Evolutionary conservation across 2,113 vertebrate genomes (phyloP).

Genomic region (Stictonetta naevosa): DNA sequence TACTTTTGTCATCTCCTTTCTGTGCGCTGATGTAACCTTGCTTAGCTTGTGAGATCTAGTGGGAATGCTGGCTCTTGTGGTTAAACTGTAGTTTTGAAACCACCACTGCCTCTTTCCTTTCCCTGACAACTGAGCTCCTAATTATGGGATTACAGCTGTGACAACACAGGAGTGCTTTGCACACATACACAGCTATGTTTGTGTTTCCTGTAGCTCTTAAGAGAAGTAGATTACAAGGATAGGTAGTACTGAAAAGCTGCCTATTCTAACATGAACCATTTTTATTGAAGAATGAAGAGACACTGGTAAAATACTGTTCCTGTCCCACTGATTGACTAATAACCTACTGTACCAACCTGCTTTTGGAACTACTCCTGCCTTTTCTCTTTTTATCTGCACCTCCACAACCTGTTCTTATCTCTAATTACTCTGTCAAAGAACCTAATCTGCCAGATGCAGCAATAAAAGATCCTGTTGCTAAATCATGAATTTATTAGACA

Average conservation of each 20-base stretch:
- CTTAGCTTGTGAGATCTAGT: background rate
- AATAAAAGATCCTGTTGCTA: constrained; percentile 16
- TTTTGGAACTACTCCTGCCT: background rate
- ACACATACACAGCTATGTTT: background rate
- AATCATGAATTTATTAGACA: background rate
- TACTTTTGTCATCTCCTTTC: background rate
- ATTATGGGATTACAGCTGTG: constrained; percentile 2
- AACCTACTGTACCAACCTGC: background rate
- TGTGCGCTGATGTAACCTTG: background rate
- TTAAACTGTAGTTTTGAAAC: background rate
- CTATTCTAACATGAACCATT: background rate
- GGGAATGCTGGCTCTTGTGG: background rate
- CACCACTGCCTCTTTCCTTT: background rate
- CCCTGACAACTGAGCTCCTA: background rate
- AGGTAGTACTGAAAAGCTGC: background rate
- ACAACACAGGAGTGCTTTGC: background rate
- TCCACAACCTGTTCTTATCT: constrained; percentile 29
- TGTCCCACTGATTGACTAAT: background rate
- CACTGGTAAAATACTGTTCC: background rate
- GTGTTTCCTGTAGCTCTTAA: background rate
- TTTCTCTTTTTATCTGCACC: background rate
- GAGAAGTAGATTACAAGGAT: background rate
- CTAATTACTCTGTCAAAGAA: constrained; percentile 23
- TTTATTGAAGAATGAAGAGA: background rate
- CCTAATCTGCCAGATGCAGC: background rate